Conservation (phyloP, 2,888 invertebrate species). For the Rotaria sp. region DNA sequence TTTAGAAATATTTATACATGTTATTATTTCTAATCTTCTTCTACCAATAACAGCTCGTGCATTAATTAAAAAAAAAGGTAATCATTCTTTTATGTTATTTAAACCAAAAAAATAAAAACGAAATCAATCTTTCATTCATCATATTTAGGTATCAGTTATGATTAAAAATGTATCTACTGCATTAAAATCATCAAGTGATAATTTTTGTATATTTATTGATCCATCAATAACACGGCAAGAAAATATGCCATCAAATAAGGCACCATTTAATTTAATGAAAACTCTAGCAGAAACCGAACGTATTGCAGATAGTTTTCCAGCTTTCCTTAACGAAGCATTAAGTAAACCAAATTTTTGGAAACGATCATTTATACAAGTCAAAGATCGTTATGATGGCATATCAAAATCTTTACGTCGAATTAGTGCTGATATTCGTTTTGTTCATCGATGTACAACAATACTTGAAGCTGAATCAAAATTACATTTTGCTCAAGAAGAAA, state of each 20-base stretch:
- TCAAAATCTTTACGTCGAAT: not conserved
- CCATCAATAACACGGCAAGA: too few relatives aligned
- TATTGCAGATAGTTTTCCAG: not conserved
- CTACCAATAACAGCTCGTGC: conserved; percentile 13
- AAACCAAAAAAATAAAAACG: too few relatives aligned
- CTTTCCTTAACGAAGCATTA: not conserved
- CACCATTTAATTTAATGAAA: not conserved
- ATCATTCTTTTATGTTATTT: not conserved
- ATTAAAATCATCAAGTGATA: not conserved
- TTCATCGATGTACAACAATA: conserved; percentile 17
- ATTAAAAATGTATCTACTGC: not conserved
- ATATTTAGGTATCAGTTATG: not conserved
- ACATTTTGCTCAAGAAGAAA: conserved; percentile 3
- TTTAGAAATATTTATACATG: conserved; percentile 10
- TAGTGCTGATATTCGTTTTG: not conserved
- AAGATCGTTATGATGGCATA: not conserved
- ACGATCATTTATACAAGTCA: not conserved
- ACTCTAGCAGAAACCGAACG: not conserved
- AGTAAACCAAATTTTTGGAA: conserved; percentile 16
- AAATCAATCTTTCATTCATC: too few relatives aligned
- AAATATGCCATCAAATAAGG: not conserved
- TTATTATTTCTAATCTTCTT: not conserved
- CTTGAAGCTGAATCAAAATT: conserved; percentile 12
- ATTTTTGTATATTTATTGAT: conserved; percentile 15
- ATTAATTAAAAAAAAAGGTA: not conserved